Evolutionary conservation across 2,797 vertebrate species (phyloP).

Genomic region (Pipistrellus kuhlii): DNA sequence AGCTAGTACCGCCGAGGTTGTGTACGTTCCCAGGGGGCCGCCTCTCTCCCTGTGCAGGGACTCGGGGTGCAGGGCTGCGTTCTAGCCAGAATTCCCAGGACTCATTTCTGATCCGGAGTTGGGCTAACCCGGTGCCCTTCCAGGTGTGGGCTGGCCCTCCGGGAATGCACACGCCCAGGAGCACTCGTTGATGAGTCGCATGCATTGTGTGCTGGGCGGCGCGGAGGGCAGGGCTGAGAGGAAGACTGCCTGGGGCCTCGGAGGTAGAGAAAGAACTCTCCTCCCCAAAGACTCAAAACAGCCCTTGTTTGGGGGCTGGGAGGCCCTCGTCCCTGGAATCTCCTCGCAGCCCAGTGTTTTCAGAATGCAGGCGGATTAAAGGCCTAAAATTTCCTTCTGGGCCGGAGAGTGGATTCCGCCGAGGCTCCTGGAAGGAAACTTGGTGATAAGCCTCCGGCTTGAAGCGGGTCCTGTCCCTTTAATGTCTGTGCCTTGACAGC

Average conservation of each 20-base stretch:
- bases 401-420: constrained; percentile 1
- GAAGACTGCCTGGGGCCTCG: neutral
- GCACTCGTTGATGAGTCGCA: neutral
- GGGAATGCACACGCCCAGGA: neutral
- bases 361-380: neutral
- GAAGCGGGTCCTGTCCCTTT: constrained; percentile 89
- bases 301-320: neutral
- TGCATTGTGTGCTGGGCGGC: constrained; percentile 33
- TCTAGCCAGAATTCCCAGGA: neutral
- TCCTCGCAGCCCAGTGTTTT: constrained; percentile 40
- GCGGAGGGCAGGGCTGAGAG: neutral
- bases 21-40: constrained; percentile 6
- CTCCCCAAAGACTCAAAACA: neutral
- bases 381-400: neutral
- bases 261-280: neutral
- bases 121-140: constrained; percentile 32
- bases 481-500: constrained; percentile 93
- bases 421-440: constrained; percentile 74
- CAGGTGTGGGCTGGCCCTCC: neutral
- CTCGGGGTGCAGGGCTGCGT: neutral
- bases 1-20: constrained; percentile 53
- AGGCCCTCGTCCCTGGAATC: neutral
- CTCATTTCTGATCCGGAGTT: neutral
- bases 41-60: neutral
- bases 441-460: constrained; percentile 73